A percentile compares a stretch with the other conserved stretches of the same genome.
These are phyloP conservation scores for Oppia nitens DNA, from an alignment of 1,140 invertebrate species.

Conservation along the genomic window DNA sequence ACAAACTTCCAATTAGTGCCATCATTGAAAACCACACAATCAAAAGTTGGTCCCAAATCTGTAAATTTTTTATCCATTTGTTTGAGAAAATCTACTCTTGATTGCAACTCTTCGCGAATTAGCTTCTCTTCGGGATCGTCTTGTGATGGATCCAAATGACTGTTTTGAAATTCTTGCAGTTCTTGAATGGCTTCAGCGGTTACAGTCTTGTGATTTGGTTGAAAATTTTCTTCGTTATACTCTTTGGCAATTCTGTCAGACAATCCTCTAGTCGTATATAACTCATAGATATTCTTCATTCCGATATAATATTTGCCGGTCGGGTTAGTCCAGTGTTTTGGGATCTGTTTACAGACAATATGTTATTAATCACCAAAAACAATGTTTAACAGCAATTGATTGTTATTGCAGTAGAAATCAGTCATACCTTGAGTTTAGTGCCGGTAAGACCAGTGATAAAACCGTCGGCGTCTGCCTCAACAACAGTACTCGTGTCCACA, in stretches of 20 bases:
- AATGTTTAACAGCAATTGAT: too few relatives aligned
- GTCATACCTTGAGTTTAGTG: conserved; percentile 58
- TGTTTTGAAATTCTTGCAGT: conserved; percentile 39
- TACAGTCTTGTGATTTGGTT: conserved; percentile 55
- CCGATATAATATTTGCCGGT: conserved; percentile 40
- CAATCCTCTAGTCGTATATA: conserved; percentile 69
- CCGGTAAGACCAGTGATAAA: conserved; percentile 69
- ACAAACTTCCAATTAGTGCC: conserved; percentile 44
- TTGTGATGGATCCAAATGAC: conserved; percentile 22
- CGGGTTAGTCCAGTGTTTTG: conserved; percentile 63
- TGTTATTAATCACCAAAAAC: not conserved
- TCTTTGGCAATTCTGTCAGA: conserved; percentile 64
- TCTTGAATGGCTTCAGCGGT: conserved; percentile 53
- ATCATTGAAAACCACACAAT: conserved; percentile 83
- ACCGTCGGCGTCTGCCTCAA: conserved; percentile 53
- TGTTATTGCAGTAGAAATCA: conserved; percentile 8
- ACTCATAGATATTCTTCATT: conserved; percentile 61
- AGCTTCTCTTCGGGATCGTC: conserved; percentile 50
- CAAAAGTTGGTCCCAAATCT: conserved; percentile 73
- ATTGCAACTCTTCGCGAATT: conserved; percentile 72
- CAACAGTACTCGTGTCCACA: conserved; percentile 68
- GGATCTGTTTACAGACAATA: conserved; percentile 44
- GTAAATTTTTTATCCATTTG: conserved; percentile 66
- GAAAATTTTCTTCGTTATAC: conserved; percentile 66
- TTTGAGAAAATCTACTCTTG: conserved; percentile 61